phyloP scores from a whole-genome alignment of 2,797 vertebrate species.

The Crax fasciolata region DNA sequence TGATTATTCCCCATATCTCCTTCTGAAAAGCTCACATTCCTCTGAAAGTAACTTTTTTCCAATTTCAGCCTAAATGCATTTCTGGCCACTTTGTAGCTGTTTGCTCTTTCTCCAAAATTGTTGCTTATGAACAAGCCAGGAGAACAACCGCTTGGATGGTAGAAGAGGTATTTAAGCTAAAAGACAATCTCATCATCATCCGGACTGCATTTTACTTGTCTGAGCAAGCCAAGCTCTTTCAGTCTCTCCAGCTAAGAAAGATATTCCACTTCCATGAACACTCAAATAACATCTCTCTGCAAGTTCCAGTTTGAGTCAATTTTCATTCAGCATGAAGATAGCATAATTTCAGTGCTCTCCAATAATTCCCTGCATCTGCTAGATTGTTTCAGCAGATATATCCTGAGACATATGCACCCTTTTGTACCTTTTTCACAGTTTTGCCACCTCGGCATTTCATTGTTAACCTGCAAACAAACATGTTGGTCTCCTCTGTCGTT shows the following conservation, averaged over 20 bases:
- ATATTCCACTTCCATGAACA: fast-evolving
- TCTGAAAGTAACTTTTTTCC: not conserved
- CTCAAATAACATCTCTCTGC: not conserved
- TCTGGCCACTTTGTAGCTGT: not conserved
- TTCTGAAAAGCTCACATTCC: not conserved
- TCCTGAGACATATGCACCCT: not conserved
- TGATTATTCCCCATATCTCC: not conserved
- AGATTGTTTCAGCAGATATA: not conserved
- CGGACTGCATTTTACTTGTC: not conserved
- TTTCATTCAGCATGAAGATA: not conserved
- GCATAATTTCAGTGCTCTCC: not conserved
- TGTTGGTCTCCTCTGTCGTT: not conserved
- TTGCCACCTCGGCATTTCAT: not conserved
- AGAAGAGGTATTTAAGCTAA: not conserved
- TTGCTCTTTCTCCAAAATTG: not conserved
- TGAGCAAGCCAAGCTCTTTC: not conserved
- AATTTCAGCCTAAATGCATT: not conserved
- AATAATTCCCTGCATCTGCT: not conserved
- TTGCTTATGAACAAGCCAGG: not conserved
- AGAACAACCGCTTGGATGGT: not conserved
- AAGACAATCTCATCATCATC: not conserved
- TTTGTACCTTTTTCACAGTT: not conserved
- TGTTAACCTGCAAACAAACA: not conserved
- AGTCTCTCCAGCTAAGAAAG: not conserved
- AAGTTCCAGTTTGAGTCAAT: not conserved